Evolutionary conservation across 2,113 vertebrate species (phyloP), one percentile per base, ranked within the genome.

Genomic region (Saguinus imperator): DNA sequence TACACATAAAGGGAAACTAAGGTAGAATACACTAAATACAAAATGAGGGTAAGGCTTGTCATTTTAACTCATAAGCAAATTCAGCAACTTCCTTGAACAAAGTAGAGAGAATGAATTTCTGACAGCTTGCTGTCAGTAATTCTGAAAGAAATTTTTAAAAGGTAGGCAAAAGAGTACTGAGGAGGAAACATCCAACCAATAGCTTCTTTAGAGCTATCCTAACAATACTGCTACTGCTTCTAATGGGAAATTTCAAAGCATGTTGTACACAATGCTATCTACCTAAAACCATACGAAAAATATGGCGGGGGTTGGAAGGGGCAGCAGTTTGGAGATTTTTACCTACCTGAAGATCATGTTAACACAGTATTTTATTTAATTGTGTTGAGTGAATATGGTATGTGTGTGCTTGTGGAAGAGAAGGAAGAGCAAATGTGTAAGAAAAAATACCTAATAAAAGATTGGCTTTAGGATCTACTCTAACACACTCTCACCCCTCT

Each of bases 91-190:
- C 70, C 50, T 88, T 40, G 29, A 97, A 94, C 64, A 96, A 95
- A 94, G 35, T 72, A 12, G 96, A 11, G 57, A 77, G 50, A 97
- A 95, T 48, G 35, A 97, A 96, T 92, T 91, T 85, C 35, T 95
- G 89, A 94, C 92, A 94, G 57, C 50, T 84, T 75, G 64, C 58
- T 88, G 37, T 52, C 16, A 52, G 52, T 52, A 52, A 52, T 52
- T 52, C 68, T 48, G 95, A 96, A 94, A 94, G 79, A 91, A 97
- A 97, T 48, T 45, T 91, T 40, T 91, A 76, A 97, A 93, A 97
- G 45, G 14, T 75, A 89, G 61, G 40, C 70, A 93, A 87, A 92
- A 94, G 79, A 20, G 48, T 61, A 23, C n/a, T 52, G 25, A 83
- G 83, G 8, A 61, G 29, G 89, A 94, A 90, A 91, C 55, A 70